Evolutionary conservation across 2,888 invertebrate species (phyloP), one percentile per base, ranked within the genome.

Genomic region (Drosophila barbarae): DNA sequence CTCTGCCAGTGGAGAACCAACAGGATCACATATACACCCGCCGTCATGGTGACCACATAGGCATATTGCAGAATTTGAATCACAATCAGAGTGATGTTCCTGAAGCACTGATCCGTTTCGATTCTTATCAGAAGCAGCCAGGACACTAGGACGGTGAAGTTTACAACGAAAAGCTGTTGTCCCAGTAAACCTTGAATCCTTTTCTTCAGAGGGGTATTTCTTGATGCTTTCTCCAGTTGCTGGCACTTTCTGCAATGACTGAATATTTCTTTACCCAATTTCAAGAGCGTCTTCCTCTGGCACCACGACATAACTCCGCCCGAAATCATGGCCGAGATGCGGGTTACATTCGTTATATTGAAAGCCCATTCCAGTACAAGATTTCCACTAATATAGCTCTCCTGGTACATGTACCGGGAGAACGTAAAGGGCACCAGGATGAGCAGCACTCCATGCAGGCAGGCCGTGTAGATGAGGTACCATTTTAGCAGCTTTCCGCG

Each of bases 1-100:
- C 64, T 68, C 18, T 76, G 73, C 39, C 61, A 51, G 49, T 68
- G 53, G 10, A 75, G 57, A 3, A 64, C 49, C 2, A 65, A 32
- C 2, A 70, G 38, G 32, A 67, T 34, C 12, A 42, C 53, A 38
- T 51, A 57, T 1, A 74, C 47, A 2, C 44, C 35, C 0, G 49
- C 26, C 41, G 38, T 69, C 30, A 51, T 60, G 15, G 52, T 21
- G 2, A 59, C 18, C 3, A 57, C 15, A n/a, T 56, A 66, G 0
- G 18, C 18, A 13, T 32, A 54, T 26, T 67, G 67, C 15, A 41
- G 9, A 6, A 71, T 12, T 12, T 71, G 64, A 2, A 36, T 26
- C 5, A 35, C 9, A 13, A 51, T 46, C 69, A 66, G 36, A 1
- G 36, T 0, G 1, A n/a, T 5, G 18, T 51, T 42, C 18, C 10